Conservation (phyloP, 2,888 invertebrate genomes). For the Hetaerina titia region DNA sequence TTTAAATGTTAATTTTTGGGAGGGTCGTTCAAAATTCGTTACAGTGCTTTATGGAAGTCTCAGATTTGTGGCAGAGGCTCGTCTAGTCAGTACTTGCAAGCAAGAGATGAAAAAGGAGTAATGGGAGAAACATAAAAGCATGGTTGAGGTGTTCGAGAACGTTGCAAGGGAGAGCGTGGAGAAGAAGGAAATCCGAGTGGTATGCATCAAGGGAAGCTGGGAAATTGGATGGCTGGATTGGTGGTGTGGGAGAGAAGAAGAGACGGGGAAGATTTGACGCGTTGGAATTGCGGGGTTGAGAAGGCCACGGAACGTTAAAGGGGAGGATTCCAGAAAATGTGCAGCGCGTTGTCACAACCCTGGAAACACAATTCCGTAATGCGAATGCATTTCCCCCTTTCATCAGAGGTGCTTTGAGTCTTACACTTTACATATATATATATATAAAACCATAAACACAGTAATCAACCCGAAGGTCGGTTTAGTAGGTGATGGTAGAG, state of each 20-base stretch:
- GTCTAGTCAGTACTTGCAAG: neutral
- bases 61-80: no score
- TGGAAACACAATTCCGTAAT: neutral
- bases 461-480: no score
- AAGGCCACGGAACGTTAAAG: neutral
- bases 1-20: no score
- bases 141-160: neutral
- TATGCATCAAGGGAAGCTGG: neutral
- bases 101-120: neutral
- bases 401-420: neutral
- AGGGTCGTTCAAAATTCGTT: no score
- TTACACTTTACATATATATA: neutral
- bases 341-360: neutral
- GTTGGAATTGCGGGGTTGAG: neutral
- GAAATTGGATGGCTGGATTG: conserved; percentile 9
- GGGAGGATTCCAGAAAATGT: conserved; percentile 17
- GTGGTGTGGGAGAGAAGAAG: neutral
- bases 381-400: neutral
- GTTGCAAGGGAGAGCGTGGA: neutral
- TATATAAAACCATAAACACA: no score
- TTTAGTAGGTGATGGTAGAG: no score
- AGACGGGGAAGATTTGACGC: neutral
- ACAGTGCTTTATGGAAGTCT: no score
- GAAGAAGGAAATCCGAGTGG: neutral
- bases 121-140: neutral